Evolutionary conservation across 2,888 invertebrate genomes (phyloP), one percentile per base, ranked within the genome.

Genomic region (Cetonia aurata): DNA sequence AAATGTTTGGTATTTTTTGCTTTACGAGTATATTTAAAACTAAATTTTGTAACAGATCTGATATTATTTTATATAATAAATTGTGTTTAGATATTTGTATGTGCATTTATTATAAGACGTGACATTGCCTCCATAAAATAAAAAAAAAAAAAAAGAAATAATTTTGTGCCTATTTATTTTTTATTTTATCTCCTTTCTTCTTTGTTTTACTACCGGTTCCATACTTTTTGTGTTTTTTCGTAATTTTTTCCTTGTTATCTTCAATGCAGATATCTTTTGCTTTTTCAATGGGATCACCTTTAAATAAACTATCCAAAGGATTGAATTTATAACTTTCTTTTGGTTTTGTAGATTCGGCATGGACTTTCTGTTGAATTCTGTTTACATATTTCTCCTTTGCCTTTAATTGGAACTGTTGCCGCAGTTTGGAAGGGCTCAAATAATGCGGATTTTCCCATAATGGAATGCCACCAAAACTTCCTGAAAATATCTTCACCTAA

Each of bases 381-480:
- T 92, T 91, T 42, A 92, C 87, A 83, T 97, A 98, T 81, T 94
- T 83, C 68, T 81, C 75, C 75, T 81, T 84, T 10, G 78, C 76
- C 25, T 78, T 74, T 55, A 82, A 70, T 60, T 77, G 75, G 19
- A 82, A 72, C 72, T 90, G 87, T 81, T 93, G 91, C 19, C 96
- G 89, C 78, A 93, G 89, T 88, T 91, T 92, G 60, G 96, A 92
- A 13, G 99, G 99, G 73, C 96, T 95, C 0, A 96, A 87, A 85
- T 96, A 99, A 77, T 91, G 86, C 0, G 95, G 90, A 87, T 99
- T 99, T 81, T 96, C 94, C 94, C 98, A 99, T 67, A 99, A 85
- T 19, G 96, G 91, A 71, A 90, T 88, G 3, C 98, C 99, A 71
- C 94, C 93, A 86, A 99, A 99, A 79, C 98, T 98, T 4, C 94